A percentile compares a stretch with the other conserved stretches of the same genome.
Conservation (phyloP, 2,888 invertebrate genomes). For the Neocrepidodera transversa region DNA sequence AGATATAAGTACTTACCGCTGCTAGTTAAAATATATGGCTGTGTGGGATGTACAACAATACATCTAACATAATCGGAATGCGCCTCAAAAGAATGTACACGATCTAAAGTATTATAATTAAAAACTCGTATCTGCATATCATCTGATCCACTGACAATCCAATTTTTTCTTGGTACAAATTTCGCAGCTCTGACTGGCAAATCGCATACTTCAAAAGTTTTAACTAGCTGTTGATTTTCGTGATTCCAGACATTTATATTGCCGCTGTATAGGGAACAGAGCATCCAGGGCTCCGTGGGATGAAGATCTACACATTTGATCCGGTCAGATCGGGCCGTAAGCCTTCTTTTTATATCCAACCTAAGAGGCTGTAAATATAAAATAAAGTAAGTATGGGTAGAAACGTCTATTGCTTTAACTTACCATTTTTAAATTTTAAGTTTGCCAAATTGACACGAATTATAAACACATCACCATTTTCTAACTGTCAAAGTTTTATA, state of each 20-base stretch:
- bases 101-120: constrained; percentile 98
- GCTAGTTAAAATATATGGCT: constrained; percentile 94
- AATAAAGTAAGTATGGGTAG: not conserved
- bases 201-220: constrained; percentile 94
- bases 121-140: constrained; percentile 95
- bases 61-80: constrained; percentile 98
- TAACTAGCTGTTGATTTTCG: constrained; percentile 90
- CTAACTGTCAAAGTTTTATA: constrained; percentile 28
- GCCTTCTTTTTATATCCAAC: constrained; percentile 96
- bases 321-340: constrained; percentile 97
- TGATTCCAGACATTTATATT: constrained; percentile 99
- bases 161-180: constrained; percentile 97
- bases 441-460: constrained; percentile 21
- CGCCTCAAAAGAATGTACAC: constrained; percentile 95
- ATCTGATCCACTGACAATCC: constrained; percentile 98
- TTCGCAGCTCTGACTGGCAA: constrained; percentile 94
- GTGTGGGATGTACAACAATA: constrained; percentile 96
- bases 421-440: constrained; percentile 30
- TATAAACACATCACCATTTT: constrained; percentile 38
- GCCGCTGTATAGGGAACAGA: constrained; percentile 97
- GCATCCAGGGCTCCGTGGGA: constrained; percentile 98
- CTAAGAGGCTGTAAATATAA: constrained; percentile 79
- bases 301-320: constrained; percentile 98
- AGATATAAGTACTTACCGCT: constrained; percentile 81
- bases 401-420: not conserved